phyloP scores from a whole-genome alignment of 1,140 invertebrate species.

The Tribolium madens region DNA sequence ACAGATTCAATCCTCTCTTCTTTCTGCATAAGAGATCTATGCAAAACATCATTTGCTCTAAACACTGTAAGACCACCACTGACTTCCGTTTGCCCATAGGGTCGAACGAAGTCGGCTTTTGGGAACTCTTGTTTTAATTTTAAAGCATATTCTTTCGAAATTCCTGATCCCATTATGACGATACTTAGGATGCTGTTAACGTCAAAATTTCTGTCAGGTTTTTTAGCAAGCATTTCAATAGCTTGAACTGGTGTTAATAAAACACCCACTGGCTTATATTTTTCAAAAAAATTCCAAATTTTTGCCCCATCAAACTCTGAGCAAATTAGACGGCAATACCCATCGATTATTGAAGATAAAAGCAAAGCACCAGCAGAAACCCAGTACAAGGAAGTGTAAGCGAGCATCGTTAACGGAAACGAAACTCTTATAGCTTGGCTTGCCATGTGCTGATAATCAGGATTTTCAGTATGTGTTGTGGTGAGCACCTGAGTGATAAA shows the following conservation, averaged over 20 bases:
- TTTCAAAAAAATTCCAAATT: constrained; percentile 54
- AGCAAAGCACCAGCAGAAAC: constrained; percentile 53
- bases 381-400: constrained; percentile 63
- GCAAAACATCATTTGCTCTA: constrained; percentile 24
- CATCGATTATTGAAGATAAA: constrained; percentile 42
- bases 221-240: constrained; percentile 40
- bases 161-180: constrained; percentile 67
- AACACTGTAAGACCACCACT: constrained; percentile 38
- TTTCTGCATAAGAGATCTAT: neutral
- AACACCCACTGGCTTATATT: constrained; percentile 55
- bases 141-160: constrained; percentile 68
- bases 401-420: constrained; percentile 28
- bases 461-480: neutral
- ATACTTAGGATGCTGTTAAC: constrained; percentile 57
- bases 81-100: constrained; percentile 56
- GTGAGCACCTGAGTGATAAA: constrained; percentile 27
- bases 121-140: constrained; percentile 66
- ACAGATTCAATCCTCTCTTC: constrained; percentile 24
- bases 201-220: constrained; percentile 54
- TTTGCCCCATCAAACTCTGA: constrained; percentile 50
- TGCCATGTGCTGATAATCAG: neutral
- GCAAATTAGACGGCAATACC: constrained; percentile 49
- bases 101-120: constrained; percentile 43
- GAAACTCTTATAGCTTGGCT: neutral
- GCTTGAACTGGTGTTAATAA: constrained; percentile 52